These are phyloP conservation scores for Dendrolimus kikuchii DNA, from an alignment of 1,140 invertebrate species.

Conservation along the genomic window DNA sequence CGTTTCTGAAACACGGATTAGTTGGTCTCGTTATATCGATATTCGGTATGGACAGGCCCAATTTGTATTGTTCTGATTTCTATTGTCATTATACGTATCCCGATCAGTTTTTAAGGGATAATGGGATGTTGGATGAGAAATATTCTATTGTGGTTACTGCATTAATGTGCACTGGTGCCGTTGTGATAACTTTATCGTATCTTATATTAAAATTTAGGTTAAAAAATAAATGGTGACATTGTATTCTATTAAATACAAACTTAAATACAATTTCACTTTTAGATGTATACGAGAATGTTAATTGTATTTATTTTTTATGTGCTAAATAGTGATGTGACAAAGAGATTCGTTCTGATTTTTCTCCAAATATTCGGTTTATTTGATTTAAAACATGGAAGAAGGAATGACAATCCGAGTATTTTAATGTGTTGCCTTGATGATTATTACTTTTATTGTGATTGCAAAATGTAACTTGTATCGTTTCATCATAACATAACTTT, in stretches of 20 bases:
- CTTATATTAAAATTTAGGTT: slow-evolving; percentile 78
- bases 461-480: no score
- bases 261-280: no score
- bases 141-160: slow-evolving; percentile 73
- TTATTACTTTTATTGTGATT: no score
- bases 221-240: slow-evolving; percentile 63
- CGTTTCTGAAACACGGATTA: slow-evolving; percentile 85
- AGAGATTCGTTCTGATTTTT: no score
- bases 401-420: no score
- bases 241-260: neutral
- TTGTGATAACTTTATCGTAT: slow-evolving; percentile 78
- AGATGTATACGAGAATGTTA: no score
- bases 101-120: slow-evolving; percentile 77
- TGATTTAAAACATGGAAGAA: no score
- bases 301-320: no score
- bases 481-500: no score
- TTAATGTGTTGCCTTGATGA: no score
- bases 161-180: slow-evolving; percentile 74
- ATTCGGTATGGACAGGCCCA: slow-evolving; percentile 79
- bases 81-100: slow-evolving; percentile 84
- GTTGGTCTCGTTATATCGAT: slow-evolving; percentile 78
- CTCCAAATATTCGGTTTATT: no score
- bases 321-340: no score
- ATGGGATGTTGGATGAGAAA: slow-evolving; percentile 81
- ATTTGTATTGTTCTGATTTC: slow-evolving; percentile 75